Evolutionary conservation across 2,888 invertebrate species (phyloP).

Genomic region (Mythimna vitellina): DNA sequence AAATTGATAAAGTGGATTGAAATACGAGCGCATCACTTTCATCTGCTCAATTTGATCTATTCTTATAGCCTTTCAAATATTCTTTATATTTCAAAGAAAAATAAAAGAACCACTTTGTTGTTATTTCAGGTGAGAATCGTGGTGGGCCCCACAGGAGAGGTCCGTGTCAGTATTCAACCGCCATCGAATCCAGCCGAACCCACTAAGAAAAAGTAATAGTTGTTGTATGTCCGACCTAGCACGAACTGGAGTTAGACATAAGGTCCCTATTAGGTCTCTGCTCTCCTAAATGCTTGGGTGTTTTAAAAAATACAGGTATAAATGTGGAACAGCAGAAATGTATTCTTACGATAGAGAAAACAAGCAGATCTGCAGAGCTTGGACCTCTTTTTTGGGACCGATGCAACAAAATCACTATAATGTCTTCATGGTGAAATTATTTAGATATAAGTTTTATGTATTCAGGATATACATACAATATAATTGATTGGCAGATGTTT

Average conservation of each 20-base stretch:
- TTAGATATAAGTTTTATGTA: slow-evolving; percentile 10
- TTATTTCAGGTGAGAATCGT: slow-evolving; percentile 83
- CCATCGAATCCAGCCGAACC: slow-evolving; percentile 66
- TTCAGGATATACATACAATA: slow-evolving; percentile 10
- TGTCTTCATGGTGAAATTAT: slow-evolving; percentile 50
- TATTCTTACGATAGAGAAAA: slow-evolving; percentile 15
- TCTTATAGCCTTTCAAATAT: background rate
- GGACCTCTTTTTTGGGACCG: slow-evolving; percentile 37
- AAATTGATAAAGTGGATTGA: background rate
- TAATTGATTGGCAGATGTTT: slow-evolving; percentile 6
- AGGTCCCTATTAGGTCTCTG: slow-evolving; percentile 34
- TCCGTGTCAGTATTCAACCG: slow-evolving; percentile 80
- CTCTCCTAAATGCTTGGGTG: slow-evolving; percentile 37
- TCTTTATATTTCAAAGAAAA: no score
- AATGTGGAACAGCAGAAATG: slow-evolving; percentile 2
- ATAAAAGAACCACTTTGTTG: background rate
- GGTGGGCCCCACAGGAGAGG: slow-evolving; percentile 82
- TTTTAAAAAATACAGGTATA: slow-evolving; percentile 6
- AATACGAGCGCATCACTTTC: background rate
- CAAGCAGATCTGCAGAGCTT: slow-evolving; percentile 26
- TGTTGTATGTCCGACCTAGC: slow-evolving; percentile 35
- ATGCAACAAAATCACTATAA: slow-evolving; percentile 55
- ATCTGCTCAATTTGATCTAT: background rate
- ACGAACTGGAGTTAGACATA: slow-evolving; percentile 26
- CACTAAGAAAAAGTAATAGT: slow-evolving; percentile 56